Evolutionary conservation across 2,113 vertebrate genomes (phyloP).

Genomic region (Rhombomys opimus): DNA sequence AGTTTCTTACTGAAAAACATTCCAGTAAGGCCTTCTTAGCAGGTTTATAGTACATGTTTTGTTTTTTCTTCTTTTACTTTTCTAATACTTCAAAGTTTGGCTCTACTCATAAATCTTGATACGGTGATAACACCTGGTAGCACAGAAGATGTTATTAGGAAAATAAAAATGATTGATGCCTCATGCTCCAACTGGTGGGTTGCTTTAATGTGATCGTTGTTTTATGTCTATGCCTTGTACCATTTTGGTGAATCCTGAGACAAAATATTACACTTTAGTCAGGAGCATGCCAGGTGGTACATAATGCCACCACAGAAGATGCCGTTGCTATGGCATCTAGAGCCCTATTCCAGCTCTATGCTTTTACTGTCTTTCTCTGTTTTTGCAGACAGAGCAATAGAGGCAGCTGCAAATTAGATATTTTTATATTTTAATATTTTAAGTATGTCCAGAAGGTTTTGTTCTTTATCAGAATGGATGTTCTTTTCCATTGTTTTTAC

Average conservation of each 20-base stretch:
- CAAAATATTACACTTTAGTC: slow-evolving; percentile 67
- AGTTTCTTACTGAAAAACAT: slow-evolving; percentile 10
- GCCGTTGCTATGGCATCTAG: slow-evolving; percentile 74
- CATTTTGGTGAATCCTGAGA: slow-evolving; percentile 59
- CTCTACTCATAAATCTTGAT: slow-evolving; percentile 63
- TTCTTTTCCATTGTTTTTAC: slow-evolving; percentile 48
- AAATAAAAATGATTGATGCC: slow-evolving; percentile 68
- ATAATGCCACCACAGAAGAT: slow-evolving; percentile 66
- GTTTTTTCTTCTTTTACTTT: slow-evolving; percentile 51
- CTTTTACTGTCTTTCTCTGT: slow-evolving; percentile 69
- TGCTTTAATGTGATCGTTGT: slow-evolving; percentile 64
- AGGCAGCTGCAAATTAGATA: slow-evolving; percentile 65
- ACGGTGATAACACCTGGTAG: slow-evolving; percentile 52
- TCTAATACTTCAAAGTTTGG: slow-evolving; percentile 35
- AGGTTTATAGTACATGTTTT: slow-evolving; percentile 8
- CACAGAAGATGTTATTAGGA: slow-evolving; percentile 59
- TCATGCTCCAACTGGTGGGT: slow-evolving; percentile 39
- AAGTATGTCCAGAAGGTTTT: slow-evolving; percentile 66
- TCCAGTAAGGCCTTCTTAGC: neutral
- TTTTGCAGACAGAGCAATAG: slow-evolving; percentile 55
- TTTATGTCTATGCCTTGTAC: slow-evolving; percentile 62
- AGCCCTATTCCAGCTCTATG: slow-evolving; percentile 59
- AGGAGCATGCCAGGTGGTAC: slow-evolving; percentile 74
- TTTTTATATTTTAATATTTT: slow-evolving; percentile 66
- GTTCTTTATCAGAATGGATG: slow-evolving; percentile 58